Base-by-base conservation (phyloP, 2,888 invertebrate genomes). In the Drosophila hamatofila region DNA sequence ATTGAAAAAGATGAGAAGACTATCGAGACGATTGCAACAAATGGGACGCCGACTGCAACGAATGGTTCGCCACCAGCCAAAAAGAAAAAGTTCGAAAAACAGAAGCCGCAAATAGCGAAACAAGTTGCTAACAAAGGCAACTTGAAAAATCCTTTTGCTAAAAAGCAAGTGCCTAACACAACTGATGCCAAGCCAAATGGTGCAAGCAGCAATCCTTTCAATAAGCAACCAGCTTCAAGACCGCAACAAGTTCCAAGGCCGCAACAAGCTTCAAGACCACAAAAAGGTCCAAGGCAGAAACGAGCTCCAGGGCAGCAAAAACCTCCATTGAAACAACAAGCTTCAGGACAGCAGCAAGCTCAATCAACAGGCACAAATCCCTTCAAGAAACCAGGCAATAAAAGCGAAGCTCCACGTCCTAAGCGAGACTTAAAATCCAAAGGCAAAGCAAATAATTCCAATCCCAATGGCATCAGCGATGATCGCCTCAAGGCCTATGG, bases 401-500 rank as follows among this genome's bases (percentile, higher is more conserved):
- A 56, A 5, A 12, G 46, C 0, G 23, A 57, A 7, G 54, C 48
- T 1, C 33, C 48, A 12, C 66, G 55, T 9, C 78, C 82, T 27
- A 85, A 78, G 14, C 71, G 72, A 8, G 77, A 75, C 35, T 86
- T 85, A 11, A 89, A 77, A 42, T 59, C 61, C 27, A 82, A 77
- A 49, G 60, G 64, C 30, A 82, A 65, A 48, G 68, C 57, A 21
- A 76, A 62, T 49, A 65, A 35, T 66, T 39, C 39, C 4, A 39
- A 39, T 61, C 55, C 76, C n/a, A 69, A 68, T 69, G 80, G 89
- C 73, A 88, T 91, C 30, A 95, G 97, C 3, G 97, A 97, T 92
- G 96, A 96, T 78, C 94, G 99, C 77, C 94, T 99, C 11, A 95
- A 96, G 89, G 98, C 98, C 0, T 99, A 97, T 92, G 98, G 98